Conservation (phyloP, 1,140 invertebrate genomes). For the Heliconius himera region DNA sequence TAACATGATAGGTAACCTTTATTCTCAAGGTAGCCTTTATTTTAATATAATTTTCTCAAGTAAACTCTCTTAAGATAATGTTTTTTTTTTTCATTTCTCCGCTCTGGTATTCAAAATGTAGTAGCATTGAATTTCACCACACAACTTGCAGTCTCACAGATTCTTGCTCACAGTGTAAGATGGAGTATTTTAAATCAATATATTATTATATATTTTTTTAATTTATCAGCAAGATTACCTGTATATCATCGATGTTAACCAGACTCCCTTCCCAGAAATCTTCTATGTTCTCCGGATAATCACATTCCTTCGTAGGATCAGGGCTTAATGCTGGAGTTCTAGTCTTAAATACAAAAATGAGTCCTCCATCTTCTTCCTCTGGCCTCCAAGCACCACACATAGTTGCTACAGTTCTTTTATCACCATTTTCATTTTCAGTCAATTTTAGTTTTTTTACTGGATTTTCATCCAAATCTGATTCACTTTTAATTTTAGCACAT, state of each 20-base stretch:
- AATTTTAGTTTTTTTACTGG: constrained; percentile 68
- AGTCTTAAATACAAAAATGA: constrained; percentile 71
- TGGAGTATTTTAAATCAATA: too few relatives aligned
- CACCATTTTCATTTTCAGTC: constrained; percentile 20
- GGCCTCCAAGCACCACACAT: constrained; percentile 80
- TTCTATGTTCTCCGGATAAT: constrained; percentile 75
- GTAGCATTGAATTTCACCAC: too few relatives aligned
- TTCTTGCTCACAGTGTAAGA: too few relatives aligned
- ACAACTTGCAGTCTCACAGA: too few relatives aligned
- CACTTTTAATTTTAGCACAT: constrained; percentile 49
- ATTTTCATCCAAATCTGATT: constrained; percentile 47
- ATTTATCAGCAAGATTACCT: constrained; percentile 52
- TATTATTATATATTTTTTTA: too few relatives aligned
- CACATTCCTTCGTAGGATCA: constrained; percentile 62
- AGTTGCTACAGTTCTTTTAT: constrained; percentile 71
- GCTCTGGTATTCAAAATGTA: too few relatives aligned
- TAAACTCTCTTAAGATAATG: too few relatives aligned
- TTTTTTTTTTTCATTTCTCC: too few relatives aligned
- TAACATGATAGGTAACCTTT: too few relatives aligned
- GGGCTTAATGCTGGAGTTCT: constrained; percentile 69
- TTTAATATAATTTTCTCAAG: too few relatives aligned
- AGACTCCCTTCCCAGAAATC: constrained; percentile 74
- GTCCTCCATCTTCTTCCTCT: constrained; percentile 75
- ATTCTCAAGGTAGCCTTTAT: too few relatives aligned
- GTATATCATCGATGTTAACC: constrained; percentile 50